These are phyloP conservation scores for Chloroclystis v-ata DNA, from an alignment of 2,888 invertebrate genomes.

Conservation along the genomic window DNA sequence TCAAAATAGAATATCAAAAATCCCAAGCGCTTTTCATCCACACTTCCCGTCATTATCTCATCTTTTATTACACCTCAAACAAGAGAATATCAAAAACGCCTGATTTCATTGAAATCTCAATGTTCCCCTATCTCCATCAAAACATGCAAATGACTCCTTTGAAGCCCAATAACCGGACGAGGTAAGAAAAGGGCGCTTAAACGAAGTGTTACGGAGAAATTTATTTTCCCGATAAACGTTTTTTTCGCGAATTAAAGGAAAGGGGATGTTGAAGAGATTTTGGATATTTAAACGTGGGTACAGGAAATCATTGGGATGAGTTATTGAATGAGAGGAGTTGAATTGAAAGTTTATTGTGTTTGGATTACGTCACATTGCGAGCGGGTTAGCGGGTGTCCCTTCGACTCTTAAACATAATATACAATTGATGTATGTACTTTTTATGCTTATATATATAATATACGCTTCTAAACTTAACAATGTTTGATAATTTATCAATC, in stretches of 20 bases:
- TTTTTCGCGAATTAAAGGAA: constrained; percentile 9
- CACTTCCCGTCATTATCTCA: neutral
- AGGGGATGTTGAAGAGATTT: neutral
- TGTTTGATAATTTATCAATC: too few relatives aligned
- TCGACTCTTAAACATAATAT: too few relatives aligned
- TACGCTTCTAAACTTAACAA: too few relatives aligned
- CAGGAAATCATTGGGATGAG: neutral
- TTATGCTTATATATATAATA: too few relatives aligned
- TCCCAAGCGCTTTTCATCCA: too few relatives aligned
- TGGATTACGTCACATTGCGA: too few relatives aligned
- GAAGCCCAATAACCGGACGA: constrained; percentile 27
- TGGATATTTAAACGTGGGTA: constrained; percentile 1
- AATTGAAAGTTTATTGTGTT: neutral
- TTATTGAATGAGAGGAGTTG: neutral
- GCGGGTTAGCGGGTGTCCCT: too few relatives aligned
- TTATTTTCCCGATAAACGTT: constrained; percentile 27
- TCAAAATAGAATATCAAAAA: too few relatives aligned
- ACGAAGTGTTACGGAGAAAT: constrained; percentile 8
- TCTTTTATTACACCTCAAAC: constrained; percentile 13
- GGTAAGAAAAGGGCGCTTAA: constrained; percentile 13
- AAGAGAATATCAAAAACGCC: constrained; percentile 17
- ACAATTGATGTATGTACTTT: too few relatives aligned
- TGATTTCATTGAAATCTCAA: constrained; percentile 15
- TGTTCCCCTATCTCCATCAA: constrained; percentile 25
- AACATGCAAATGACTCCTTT: constrained; percentile 32